phyloP scores from a whole-genome alignment of 1,140 invertebrate genomes.

The Papilio aristodemus region DNA sequence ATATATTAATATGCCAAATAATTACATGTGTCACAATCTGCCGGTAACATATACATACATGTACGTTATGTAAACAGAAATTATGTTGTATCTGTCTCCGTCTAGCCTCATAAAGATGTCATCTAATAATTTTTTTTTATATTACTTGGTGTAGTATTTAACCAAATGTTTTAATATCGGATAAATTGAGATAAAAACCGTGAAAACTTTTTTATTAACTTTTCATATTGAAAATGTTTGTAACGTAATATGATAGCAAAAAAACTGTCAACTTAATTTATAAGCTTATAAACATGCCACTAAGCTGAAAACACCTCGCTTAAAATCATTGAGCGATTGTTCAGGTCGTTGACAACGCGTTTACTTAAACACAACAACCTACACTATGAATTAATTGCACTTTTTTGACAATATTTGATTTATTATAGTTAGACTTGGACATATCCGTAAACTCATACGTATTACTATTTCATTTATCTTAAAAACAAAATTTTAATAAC shows the following conservation, averaged over 20 bases:
- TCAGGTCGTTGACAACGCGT: conserved; percentile 1
- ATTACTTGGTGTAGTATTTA: too few species aligned
- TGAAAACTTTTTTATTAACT: background rate
- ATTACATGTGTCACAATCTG: too few species aligned
- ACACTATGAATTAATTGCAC: background rate
- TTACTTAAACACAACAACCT: background rate
- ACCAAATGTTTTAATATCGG: too few species aligned
- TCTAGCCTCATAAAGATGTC: too few species aligned
- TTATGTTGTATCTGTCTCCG: too few species aligned
- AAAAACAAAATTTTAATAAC: too few species aligned
- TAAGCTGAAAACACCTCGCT: conserved; percentile 8
- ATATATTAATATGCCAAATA: too few species aligned
- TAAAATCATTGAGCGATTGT: conserved; percentile 16
- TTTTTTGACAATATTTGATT: too few species aligned
- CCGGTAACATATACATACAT: too few species aligned
- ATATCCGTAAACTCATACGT: background rate
- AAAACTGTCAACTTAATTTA: conserved; percentile 7
- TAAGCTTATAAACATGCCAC: conserved; percentile 11
- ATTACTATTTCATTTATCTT: too few species aligned
- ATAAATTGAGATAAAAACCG: background rate
- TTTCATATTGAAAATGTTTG: background rate
- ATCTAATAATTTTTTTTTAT: too few species aligned
- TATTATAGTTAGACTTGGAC: background rate
- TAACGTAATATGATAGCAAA: background rate
- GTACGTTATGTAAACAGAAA: too few species aligned